A percentile compares a stretch with the other conserved stretches of the same genome.
Conservation (phyloP, 2,888 invertebrate species). For the Gandaritis pyraliata region DNA sequence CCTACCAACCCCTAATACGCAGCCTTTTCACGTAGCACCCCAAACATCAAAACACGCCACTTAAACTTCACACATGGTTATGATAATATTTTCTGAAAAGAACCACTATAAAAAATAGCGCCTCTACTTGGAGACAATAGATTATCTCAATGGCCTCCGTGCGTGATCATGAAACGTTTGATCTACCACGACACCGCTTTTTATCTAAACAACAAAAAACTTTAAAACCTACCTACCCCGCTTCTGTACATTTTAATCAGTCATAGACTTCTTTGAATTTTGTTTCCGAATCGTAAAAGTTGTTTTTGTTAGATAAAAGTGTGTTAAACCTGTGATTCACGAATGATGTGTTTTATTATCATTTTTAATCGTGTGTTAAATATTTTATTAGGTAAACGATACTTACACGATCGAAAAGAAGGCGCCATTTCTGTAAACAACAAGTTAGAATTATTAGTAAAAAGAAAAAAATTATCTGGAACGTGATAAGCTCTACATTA, state of each 20-base stretch:
- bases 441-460: constrained; percentile 29
- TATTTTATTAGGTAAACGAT: constrained; percentile 5
- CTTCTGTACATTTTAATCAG: constrained; percentile 82
- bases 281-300: constrained; percentile 70
- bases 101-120: constrained; percentile 71
- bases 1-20: constrained; percentile 48
- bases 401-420: constrained; percentile 93
- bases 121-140: constrained; percentile 53
- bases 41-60: constrained; percentile 58
- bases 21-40: constrained; percentile 59
- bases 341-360: constrained; percentile 31
- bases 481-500: constrained; percentile 2
- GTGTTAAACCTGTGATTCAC: constrained; percentile 47
- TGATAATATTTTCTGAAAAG: constrained; percentile 73
- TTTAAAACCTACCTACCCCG: constrained; percentile 57
- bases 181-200: constrained; percentile 69
- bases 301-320: constrained; percentile 64
- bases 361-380: background rate
- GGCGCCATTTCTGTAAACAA: constrained; percentile 93
- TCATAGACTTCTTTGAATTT: constrained; percentile 72
- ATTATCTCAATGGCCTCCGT: constrained; percentile 80
- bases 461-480: background rate
- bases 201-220: constrained; percentile 72
- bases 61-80: constrained; percentile 65
- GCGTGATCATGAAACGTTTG: constrained; percentile 76